Evolutionary conservation across 2,888 invertebrate species (phyloP).

Genomic region (Lithophane semibrunnea): DNA sequence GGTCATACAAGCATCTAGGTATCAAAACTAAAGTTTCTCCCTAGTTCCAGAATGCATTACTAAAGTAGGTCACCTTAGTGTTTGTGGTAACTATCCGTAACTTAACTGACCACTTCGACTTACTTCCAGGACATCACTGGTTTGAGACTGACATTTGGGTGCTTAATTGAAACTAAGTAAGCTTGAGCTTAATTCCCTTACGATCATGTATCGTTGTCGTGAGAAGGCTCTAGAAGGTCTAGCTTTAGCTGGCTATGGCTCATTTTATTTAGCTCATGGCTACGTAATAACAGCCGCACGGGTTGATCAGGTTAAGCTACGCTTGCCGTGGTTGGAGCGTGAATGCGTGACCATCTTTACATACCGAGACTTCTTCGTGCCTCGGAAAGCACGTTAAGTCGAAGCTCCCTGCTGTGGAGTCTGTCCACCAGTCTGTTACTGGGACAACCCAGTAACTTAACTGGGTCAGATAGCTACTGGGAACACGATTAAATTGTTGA

Average conservation of each 20-base stretch:
- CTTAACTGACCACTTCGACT: slow-evolving; percentile 18
- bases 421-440: no score
- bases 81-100: slow-evolving; percentile 26
- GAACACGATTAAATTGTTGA: not conserved
- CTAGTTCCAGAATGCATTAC: slow-evolving; percentile 34
- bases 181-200: slow-evolving; percentile 4
- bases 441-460: no score
- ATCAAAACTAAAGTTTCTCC: slow-evolving; percentile 10
- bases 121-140: slow-evolving; percentile 37
- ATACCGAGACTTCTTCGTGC: no score
- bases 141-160: not conserved
- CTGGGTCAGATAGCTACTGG: not conserved
- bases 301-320: no score
- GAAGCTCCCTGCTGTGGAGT: no score
- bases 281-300: no score
- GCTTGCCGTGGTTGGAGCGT: no score
- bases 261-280: not conserved
- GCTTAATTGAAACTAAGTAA: slow-evolving; percentile 23
- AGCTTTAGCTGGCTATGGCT: not conserved
- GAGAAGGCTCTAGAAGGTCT: no score
- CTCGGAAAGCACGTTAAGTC: no score
- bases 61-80: slow-evolving; percentile 46
- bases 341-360: no score
- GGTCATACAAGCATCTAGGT: not conserved
- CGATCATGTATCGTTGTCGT: not conserved